Evolutionary conservation across 2,888 invertebrate genomes (phyloP).

Genomic region (Chymomyza fuscimana): DNA sequence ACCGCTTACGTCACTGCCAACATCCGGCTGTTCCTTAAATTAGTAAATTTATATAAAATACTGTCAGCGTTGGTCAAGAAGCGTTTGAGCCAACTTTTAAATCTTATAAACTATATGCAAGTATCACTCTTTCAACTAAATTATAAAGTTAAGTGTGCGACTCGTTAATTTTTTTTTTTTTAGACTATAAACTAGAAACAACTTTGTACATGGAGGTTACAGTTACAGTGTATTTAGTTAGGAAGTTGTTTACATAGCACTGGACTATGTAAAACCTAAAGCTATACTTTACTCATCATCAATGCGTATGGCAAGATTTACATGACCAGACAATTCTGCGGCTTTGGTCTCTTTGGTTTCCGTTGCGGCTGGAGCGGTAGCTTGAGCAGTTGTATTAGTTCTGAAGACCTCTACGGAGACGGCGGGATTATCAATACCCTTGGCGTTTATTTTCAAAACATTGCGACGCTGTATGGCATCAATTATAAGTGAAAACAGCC

Average conservation of each 20-base stretch:
- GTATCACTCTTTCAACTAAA: constrained; percentile 62
- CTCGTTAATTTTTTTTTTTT: constrained; percentile 13
- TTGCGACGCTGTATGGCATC: constrained; percentile 78
- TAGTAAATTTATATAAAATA: constrained; percentile 45
- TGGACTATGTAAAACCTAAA: background rate
- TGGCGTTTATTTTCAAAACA: constrained; percentile 70
- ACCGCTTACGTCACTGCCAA: constrained; percentile 1
- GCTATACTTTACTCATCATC: constrained; percentile 71
- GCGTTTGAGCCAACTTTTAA: constrained; percentile 4
- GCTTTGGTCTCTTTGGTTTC: constrained; percentile 18
- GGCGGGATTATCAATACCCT: constrained; percentile 58
- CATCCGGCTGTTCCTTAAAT: constrained; percentile 35
- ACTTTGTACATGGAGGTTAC: constrained; percentile 68
- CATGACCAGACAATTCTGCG: constrained; percentile 60
- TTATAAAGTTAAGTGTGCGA: constrained; percentile 40
- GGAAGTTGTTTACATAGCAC: background rate
- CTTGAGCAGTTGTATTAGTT: constrained; percentile 42
- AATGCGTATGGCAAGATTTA: constrained; percentile 77
- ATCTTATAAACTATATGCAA: constrained; percentile 50
- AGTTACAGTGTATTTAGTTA: constrained; percentile 27
- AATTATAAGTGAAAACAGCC: constrained; percentile 85
- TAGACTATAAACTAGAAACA: constrained; percentile 31
- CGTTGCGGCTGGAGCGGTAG: constrained; percentile 24
- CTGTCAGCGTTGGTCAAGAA: constrained; percentile 18
- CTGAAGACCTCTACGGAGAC: constrained; percentile 48